phyloP scores from a whole-genome alignment of 2,113 vertebrate genomes.

The Rynchops niger region DNA sequence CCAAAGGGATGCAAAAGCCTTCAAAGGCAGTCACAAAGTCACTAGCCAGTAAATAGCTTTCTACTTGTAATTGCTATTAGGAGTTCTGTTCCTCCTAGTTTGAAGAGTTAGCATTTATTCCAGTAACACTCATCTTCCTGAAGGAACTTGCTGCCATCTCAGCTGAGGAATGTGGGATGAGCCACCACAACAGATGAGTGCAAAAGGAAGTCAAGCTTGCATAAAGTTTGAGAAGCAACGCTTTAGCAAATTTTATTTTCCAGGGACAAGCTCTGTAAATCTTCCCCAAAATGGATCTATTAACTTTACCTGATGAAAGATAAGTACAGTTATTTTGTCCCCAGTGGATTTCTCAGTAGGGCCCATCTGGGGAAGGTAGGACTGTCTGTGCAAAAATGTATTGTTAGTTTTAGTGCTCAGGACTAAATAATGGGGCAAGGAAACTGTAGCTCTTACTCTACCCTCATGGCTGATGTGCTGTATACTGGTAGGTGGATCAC shows the following conservation, averaged over 20 bases:
- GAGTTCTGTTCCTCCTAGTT: conserved; percentile 5
- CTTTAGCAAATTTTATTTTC: neutral
- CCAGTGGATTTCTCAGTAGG: neutral
- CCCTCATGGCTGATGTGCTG: neutral
- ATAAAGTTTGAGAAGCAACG: neutral
- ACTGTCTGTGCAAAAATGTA: neutral
- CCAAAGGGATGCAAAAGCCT: conserved; percentile 12
- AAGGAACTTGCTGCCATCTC: neutral
- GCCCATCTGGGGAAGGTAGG: neutral
- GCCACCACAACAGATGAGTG: neutral
- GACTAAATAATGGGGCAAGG: neutral
- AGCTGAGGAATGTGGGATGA: conserved; percentile 30
- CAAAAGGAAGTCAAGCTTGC: neutral
- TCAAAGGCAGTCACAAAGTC: conserved; percentile 50
- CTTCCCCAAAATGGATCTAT: neutral
- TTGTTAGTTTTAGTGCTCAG: neutral
- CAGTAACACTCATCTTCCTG: conserved; percentile 9
- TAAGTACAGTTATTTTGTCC: neutral
- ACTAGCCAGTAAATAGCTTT: conserved; percentile 33
- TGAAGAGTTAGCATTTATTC: conserved; percentile 36
- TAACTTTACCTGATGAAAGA: neutral
- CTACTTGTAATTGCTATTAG: neutral
- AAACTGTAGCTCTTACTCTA: neutral
- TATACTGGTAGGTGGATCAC: neutral
- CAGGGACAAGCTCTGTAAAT: neutral